phyloP scores from a whole-genome alignment of 2,113 vertebrate species.

The Siphamia tubifer region DNA sequence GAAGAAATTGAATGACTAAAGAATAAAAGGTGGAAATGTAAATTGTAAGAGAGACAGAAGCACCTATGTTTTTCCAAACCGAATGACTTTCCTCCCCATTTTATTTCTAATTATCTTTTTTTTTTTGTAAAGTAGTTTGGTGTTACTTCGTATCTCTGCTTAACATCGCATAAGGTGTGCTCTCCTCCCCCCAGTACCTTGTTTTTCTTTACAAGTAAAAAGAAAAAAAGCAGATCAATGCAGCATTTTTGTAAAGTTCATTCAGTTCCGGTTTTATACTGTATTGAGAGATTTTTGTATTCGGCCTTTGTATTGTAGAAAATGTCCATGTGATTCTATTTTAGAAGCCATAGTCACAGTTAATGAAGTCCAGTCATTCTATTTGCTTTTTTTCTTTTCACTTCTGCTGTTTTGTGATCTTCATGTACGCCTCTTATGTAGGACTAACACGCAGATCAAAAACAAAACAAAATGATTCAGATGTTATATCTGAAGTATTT shows the following conservation, averaged over 20 bases:
- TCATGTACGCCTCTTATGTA: background rate
- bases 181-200: background rate
- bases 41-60: background rate
- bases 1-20: background rate
- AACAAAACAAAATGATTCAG: conserved; percentile 14
- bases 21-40: background rate
- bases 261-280: conserved; percentile 41
- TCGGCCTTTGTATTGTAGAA: background rate
- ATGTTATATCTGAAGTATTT: background rate
- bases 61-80: conserved; percentile 9
- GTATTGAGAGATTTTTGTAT: conserved; percentile 49
- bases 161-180: background rate
- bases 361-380: background rate
- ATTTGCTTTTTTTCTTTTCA: conserved; percentile 34
- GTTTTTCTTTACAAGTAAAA: conserved; percentile 16
- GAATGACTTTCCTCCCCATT: background rate
- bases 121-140: background rate
- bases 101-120: conserved; percentile 1
- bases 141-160: conserved; percentile 3
- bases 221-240: conserved; percentile 27
- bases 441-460: conserved; percentile 3
- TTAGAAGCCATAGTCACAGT: conserved; percentile 9
- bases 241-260: conserved; percentile 37
- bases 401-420: conserved; percentile 24
- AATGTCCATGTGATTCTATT: background rate